Base-by-base conservation (phyloP, 2,888 invertebrate species). In the Heteropelma amictum region DNA sequence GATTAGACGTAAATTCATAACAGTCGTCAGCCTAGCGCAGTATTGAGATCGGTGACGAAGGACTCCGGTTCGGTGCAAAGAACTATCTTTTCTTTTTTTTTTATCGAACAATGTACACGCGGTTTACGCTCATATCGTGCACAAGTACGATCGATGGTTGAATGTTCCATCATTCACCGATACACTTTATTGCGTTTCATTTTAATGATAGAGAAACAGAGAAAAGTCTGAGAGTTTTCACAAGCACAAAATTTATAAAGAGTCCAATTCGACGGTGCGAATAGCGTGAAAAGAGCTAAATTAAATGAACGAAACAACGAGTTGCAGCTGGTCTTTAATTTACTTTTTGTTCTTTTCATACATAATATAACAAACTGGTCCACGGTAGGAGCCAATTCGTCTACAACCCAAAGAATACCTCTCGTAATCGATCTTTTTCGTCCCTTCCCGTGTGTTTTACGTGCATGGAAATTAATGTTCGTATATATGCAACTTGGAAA, bases 41-140 rank as follows among this genome's bases (percentile, higher is more conserved):
- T 81, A 85, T 79, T 87, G 86, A 87, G 86, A 87, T 87, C 87
- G 83, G 81, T 85, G 81, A 82, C 84, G 81, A 83, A 77, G 81
- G 65, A 81, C 82, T 84, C 84, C 81, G 83, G 82, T 82, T 85
- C 81, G 83, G 70, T 73, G 69, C 40, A 67, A 70, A 40, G 40
- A 70, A 65, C 26, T 60, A 45, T 53, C 12, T 4, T 54, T 23
- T 45, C 21, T 33, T 19, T 30, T 8, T 53, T 45, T 53, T 23
- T 33, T 10, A 38, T 58, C 58, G 28, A 58, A 12, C 38, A 26
- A 26, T 3, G 1, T 23, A 33, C 23, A 47, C 33, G 23, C 28
- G 6, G 6, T 14, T 33, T 12, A 1, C 12, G 7, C 21, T n/a
- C 8, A 33, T 38, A n/a, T 12, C 10, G 28, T 17, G 38, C 60